These are phyloP conservation scores for Ctenicera cuprea DNA, from an alignment of 2,888 invertebrate species.

Conservation along the genomic window DNA sequence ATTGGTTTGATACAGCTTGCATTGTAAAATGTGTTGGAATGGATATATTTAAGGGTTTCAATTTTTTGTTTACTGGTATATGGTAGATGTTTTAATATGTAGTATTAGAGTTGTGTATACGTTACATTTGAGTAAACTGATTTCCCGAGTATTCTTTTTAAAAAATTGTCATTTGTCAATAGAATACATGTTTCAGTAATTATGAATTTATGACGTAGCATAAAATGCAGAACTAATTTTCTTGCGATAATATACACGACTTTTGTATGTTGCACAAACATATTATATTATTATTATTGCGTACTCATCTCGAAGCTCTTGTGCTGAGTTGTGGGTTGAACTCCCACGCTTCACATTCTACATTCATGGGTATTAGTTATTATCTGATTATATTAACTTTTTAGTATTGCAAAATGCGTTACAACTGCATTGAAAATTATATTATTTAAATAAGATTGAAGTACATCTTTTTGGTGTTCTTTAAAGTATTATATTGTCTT, in stretches of 20 bases:
- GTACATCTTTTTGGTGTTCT: neutral
- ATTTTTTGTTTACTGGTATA: too few species aligned
- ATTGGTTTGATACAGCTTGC: too few species aligned
- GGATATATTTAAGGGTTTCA: too few species aligned
- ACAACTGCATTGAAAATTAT: slow-evolving; percentile 11
- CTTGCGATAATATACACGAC: neutral
- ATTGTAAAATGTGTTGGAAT: too few species aligned
- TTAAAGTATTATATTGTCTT: neutral
- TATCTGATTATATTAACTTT: slow-evolving; percentile 22
- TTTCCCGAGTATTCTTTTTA: too few species aligned
- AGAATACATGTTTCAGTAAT: too few species aligned
- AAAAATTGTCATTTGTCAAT: too few species aligned
- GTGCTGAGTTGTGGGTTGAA: slow-evolving; percentile 8
- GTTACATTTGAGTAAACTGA: too few species aligned
- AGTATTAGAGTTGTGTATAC: too few species aligned
- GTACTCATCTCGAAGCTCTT: slow-evolving; percentile 5
- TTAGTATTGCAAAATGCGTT: slow-evolving; percentile 27
- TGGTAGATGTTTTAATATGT: too few species aligned
- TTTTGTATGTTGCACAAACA: neutral
- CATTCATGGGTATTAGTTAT: slow-evolving; percentile 18
- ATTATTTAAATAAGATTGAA: neutral
- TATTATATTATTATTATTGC: slow-evolving; percentile 12
- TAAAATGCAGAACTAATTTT: neutral
- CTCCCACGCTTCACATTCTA: slow-evolving; percentile 26
- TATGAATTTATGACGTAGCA: neutral